A percentile compares a stretch with the other conserved stretches of the same genome.
phyloP scores from a whole-genome alignment of 2,113 vertebrate genomes.

The Mugil cephalus region DNA sequence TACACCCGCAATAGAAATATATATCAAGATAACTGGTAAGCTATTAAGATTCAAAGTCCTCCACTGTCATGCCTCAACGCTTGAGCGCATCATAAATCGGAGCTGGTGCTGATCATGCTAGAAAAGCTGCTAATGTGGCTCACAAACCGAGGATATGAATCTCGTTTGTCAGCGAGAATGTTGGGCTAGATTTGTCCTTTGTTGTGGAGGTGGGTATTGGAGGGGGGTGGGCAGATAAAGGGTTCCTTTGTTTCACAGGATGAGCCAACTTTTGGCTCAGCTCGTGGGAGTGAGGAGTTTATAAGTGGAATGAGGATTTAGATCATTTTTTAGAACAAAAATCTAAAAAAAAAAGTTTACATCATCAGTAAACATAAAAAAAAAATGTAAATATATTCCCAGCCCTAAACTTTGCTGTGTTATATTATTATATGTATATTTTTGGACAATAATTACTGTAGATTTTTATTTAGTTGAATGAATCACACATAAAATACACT shows the following conservation, averaged over 20 bases:
- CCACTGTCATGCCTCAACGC: conserved; percentile 17
- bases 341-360: neutral
- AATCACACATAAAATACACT: neutral
- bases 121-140: conserved; percentile 23
- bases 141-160: neutral
- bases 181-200: conserved; percentile 35
- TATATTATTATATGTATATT: no score
- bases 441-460: neutral
- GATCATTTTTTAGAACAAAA: conserved; percentile 6
- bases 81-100: conserved; percentile 54
- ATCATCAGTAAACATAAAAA: no score
- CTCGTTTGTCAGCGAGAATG: conserved; percentile 3
- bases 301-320: conserved; percentile 18
- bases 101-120: neutral
- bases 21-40: conserved; percentile 65
- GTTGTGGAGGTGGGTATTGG: conserved; percentile 24
- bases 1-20: no score
- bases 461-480: neutral
- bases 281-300: conserved; percentile 32
- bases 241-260: conserved; percentile 72
- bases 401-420: neutral
- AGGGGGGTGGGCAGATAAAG: conserved; percentile 29
- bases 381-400: neutral
- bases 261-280: conserved; percentile 72
- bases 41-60: conserved; percentile 77